These are phyloP conservation scores for Mixornis gularis DNA, from an alignment of 2,113 vertebrate species.

Conservation along the genomic window DNA sequence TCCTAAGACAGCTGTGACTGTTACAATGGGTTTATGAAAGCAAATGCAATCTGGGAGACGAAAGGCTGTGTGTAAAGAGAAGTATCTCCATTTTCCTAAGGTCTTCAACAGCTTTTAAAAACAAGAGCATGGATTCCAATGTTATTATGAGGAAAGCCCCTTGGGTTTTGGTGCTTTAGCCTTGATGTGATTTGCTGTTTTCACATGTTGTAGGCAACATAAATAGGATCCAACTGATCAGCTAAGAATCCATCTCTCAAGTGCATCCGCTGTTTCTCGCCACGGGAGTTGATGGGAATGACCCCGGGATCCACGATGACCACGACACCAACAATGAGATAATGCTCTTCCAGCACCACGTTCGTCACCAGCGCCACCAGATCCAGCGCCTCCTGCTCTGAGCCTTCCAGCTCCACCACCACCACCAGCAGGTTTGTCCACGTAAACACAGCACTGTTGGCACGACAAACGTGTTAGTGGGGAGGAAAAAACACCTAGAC, in stretches of 20 bases:
- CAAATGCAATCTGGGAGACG: neutral
- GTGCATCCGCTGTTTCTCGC: slow-evolving; percentile 97
- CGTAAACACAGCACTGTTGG: slow-evolving; percentile 89
- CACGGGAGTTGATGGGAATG: slow-evolving; percentile 94
- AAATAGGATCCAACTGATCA: slow-evolving; percentile 95
- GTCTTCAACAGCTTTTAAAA: slow-evolving; percentile 5
- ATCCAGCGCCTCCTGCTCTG: slow-evolving; percentile 91
- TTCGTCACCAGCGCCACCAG: slow-evolving; percentile 91
- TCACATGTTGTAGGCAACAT: slow-evolving; percentile 97
- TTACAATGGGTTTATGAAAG: neutral
- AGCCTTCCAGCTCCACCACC: slow-evolving; percentile 93
- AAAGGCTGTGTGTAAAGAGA: neutral
- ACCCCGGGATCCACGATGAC: slow-evolving; percentile 93
- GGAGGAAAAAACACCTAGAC: neutral
- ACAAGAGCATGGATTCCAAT: neutral
- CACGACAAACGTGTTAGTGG: neutral
- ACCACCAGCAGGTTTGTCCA: slow-evolving; percentile 97
- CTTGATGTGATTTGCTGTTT: neutral
- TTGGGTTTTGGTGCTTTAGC: slow-evolving; percentile 44
- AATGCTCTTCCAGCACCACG: slow-evolving; percentile 92
- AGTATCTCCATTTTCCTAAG: neutral
- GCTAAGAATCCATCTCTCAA: slow-evolving; percentile 93
- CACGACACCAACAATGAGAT: slow-evolving; percentile 92
- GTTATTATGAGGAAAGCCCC: neutral
- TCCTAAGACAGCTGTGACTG: neutral